Percentiles rank a stretch among this genome's conserved stretches.
phyloP scores from a whole-genome alignment of 2,797 vertebrate species.

The Telmatherina bonti region DNA sequence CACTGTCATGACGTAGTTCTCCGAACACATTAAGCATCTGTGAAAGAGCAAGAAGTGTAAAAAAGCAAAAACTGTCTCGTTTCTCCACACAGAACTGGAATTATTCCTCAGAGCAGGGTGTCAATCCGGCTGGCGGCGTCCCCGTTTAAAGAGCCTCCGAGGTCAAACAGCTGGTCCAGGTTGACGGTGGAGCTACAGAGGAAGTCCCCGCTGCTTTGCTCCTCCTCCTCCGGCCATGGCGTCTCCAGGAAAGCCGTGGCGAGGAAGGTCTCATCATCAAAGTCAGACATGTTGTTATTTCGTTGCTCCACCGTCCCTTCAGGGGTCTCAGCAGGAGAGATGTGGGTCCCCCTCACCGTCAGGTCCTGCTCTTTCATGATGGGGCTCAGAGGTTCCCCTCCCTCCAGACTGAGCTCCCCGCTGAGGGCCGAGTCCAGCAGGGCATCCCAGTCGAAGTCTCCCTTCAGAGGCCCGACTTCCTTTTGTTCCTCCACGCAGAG shows the following conservation, averaged over 20 bases:
- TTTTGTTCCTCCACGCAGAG: constrained; percentile 87
- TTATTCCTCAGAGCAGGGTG: constrained; percentile 83
- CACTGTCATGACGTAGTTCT: constrained; percentile 41
- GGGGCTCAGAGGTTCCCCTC: constrained; percentile 84
- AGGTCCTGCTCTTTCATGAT: constrained; percentile 82
- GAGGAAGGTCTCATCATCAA: constrained; percentile 91
- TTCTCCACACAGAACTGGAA: neutral
- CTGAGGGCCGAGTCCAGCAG: constrained; percentile 88
- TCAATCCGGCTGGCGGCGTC: constrained; percentile 84
- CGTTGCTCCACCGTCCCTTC: constrained; percentile 68
- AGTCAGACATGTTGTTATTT: constrained; percentile 76
- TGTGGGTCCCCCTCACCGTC: constrained; percentile 79
- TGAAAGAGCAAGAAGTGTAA: constrained; percentile 23
- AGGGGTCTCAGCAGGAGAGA: constrained; percentile 66
- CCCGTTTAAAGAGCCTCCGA: constrained; percentile 80
- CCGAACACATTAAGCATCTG: constrained; percentile 43
- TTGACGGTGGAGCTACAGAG: constrained; percentile 83
- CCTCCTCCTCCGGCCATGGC: constrained; percentile 88
- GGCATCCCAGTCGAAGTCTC: constrained; percentile 96
- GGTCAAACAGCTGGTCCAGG: constrained; percentile 89
- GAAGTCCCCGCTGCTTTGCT: constrained; percentile 77
- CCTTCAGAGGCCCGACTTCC: constrained; percentile 91
- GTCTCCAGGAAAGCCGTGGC: constrained; percentile 92
- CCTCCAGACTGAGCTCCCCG: constrained; percentile 89
- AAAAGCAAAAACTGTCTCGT: constrained; percentile 43